Base-by-base conservation (phyloP, 2,797 vertebrate genomes). In the Myotis findleyi region DNA sequence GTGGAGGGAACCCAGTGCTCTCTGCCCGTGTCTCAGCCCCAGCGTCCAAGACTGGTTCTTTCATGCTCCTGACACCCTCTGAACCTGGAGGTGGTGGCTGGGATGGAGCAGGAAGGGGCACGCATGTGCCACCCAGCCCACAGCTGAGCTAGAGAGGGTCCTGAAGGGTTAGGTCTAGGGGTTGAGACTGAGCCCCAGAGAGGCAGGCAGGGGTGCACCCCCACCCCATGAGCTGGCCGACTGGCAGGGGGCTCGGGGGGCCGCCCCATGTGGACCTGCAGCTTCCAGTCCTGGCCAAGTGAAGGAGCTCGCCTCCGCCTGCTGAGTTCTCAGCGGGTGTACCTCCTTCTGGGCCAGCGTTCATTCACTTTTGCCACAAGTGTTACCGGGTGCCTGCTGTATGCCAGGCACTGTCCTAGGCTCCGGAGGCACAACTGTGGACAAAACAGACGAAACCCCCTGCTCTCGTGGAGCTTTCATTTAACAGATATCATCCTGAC, bases 11-110 rank as follows among this genome's bases (percentile, higher is more conserved):
- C 80, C 4, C 23, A 8, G 79, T 20, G 27, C 72, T 80, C 57
- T 47, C 91, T 77, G 71, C 36, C 77, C 57, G 1, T 87, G 92
- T 80, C 79, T 76, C 86, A 20, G 79, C 94, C 88, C 81, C 96
- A 92, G 36, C 75, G 76, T 89, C 92, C 92, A 86, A 53, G 83
- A 76, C 27, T 14, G 20, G 72, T 71, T 72, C 89, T 94, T 76
- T 90, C 62, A 20, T 68, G 75, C 18, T 87, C 47, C 16, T 8
- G 36, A 80, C 82, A 94, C 44, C 71, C 51, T 82, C 53, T 27
- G 85, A 93, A 83, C 92, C 33, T 10, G 44, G 80, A 83, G 86
- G 75, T 62, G 44, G 95, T 44, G 44, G 44, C 59, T 41, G 33
- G 14, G 90, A 76, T 36, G 30, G 57, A 73, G 13, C 5, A 0